Conservation (phyloP, 2,113 vertebrate species). For the Uria lomvia region DNA sequence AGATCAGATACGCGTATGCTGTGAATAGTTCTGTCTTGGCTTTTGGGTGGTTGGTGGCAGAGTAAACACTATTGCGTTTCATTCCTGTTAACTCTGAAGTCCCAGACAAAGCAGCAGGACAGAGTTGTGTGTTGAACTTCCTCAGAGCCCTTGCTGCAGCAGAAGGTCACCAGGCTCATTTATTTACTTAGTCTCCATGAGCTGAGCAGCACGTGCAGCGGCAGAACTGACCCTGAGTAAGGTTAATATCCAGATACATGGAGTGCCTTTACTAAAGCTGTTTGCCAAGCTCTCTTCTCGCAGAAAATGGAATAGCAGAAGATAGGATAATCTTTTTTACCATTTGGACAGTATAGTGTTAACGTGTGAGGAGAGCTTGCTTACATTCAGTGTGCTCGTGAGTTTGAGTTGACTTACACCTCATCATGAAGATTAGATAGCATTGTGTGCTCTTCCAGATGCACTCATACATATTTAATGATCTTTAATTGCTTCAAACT, state of each 20-base stretch:
- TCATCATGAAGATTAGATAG: not conserved
- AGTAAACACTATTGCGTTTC: not conserved
- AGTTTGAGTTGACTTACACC: not conserved
- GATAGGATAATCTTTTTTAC: fast-evolving
- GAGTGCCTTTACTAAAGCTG: not conserved
- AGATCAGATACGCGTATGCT: not conserved
- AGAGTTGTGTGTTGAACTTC: not conserved
- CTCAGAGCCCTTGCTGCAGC: not conserved
- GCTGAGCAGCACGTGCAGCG: not conserved
- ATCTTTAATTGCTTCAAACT: conserved; percentile 17
- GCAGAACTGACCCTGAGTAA: not conserved
- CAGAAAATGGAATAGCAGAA: not conserved
- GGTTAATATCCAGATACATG: fast-evolving
- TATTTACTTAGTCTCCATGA: not conserved
- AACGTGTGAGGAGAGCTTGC: not conserved
- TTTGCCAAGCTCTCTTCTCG: not conserved
- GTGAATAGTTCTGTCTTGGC: not conserved
- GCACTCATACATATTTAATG: conserved; percentile 39
- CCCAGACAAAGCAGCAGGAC: not conserved
- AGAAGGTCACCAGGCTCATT: not conserved
- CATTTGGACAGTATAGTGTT: fast-evolving
- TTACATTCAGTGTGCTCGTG: fast-evolving
- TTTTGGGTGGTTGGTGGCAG: not conserved
- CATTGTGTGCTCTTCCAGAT: conserved; percentile 1
- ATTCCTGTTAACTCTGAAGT: not conserved